phyloP scores from a whole-genome alignment of 2,113 vertebrate genomes.

The Festucalex cinctus region DNA sequence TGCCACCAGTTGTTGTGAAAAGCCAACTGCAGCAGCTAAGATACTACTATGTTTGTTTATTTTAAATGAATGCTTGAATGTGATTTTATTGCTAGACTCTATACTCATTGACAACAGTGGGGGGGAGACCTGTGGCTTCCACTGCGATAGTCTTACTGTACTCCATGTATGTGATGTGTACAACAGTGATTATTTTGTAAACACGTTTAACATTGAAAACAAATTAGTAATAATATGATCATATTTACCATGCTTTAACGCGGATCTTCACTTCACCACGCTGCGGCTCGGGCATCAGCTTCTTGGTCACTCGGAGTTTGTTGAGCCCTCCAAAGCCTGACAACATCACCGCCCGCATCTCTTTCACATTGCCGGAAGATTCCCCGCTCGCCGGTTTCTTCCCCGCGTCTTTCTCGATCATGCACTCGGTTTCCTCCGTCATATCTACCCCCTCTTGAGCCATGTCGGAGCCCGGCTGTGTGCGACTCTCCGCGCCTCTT shows the following conservation, averaged over 20 bases:
- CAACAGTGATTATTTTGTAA: background rate
- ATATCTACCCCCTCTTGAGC: conserved; percentile 85
- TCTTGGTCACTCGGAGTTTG: conserved; percentile 90
- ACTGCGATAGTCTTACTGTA: conserved; percentile 12
- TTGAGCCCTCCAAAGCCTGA: conserved; percentile 89
- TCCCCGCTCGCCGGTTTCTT: conserved; percentile 70
- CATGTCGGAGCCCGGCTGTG: conserved; percentile 69
- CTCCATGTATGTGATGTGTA: background rate
- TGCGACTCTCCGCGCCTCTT: conserved; percentile 19
- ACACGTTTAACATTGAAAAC: background rate
- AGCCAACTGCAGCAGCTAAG: background rate
- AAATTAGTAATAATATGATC: background rate
- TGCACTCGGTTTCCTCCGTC: conserved; percentile 88
- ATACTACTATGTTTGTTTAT: too few relatives aligned
- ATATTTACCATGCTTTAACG: conserved; percentile 92
- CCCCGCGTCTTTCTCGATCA: conserved; percentile 81
- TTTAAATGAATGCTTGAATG: background rate
- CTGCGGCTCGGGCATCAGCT: conserved; percentile 89
- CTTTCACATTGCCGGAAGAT: conserved; percentile 76
- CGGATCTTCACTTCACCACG: conserved; percentile 94
- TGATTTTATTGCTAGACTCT: background rate
- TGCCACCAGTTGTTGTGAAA: background rate
- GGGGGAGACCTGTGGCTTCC: conserved; percentile 56
- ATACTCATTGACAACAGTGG: background rate
- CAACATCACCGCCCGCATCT: conserved; percentile 92